phyloP scores from a whole-genome alignment of 2,797 vertebrate species.

The Betta splendens region DNA sequence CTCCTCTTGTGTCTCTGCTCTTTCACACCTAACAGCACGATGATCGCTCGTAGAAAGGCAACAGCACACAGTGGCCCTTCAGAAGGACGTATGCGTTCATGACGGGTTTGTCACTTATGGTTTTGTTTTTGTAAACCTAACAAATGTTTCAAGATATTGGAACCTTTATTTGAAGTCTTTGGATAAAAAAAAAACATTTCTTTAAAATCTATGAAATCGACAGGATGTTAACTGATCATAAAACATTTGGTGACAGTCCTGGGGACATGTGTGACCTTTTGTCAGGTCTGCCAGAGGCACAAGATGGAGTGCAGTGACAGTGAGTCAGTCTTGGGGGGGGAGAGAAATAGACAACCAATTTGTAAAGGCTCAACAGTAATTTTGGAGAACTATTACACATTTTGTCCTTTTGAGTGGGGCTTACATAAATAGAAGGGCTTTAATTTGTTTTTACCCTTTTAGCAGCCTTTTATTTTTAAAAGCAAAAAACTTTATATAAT shows the following conservation, averaged over 20 bases:
- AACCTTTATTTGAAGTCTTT: neutral
- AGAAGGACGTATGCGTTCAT: slow-evolving; percentile 11
- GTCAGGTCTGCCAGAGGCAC: neutral
- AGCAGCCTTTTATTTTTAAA: slow-evolving; percentile 26
- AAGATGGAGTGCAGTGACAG: slow-evolving; percentile 17
- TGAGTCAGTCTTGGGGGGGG: slow-evolving; percentile 12
- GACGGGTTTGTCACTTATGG: neutral
- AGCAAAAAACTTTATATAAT: slow-evolving; percentile 12
- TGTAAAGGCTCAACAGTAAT: slow-evolving; percentile 14
- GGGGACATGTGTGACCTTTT: slow-evolving; percentile 1
- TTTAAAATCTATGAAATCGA: neutral
- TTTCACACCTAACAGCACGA: slow-evolving; percentile 45
- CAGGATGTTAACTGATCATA: slow-evolving; percentile 11
- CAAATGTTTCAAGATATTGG: too few relatives aligned
- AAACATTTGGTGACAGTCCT: slow-evolving; percentile 10
- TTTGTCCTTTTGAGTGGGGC: slow-evolving; percentile 5
- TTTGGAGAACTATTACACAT: neutral
- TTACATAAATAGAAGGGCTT: slow-evolving; percentile 3
- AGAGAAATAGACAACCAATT: slow-evolving; percentile 22
- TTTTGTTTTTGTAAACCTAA: too few relatives aligned
- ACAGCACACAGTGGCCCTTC: slow-evolving; percentile 48
- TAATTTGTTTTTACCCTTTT: slow-evolving; percentile 21
- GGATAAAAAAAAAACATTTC: neutral
- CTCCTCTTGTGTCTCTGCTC: slow-evolving; percentile 12
- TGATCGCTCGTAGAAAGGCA: slow-evolving; percentile 44